These are phyloP conservation scores for Diachasma alloeum DNA, from an alignment of 1,140 invertebrate species.

Conservation along the genomic window DNA sequence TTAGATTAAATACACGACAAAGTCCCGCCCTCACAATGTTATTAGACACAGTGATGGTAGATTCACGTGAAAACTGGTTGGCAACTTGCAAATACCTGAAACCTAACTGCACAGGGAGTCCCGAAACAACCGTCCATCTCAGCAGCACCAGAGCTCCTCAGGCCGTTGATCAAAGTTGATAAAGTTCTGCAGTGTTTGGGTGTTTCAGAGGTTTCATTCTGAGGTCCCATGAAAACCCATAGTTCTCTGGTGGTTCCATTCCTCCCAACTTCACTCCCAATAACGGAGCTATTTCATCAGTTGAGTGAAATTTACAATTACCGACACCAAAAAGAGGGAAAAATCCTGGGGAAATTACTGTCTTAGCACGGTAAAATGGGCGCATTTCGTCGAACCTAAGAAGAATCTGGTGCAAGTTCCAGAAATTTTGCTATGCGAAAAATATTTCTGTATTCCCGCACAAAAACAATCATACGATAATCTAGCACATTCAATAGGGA, in stretches of 20 bases:
- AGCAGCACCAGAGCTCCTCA: neutral
- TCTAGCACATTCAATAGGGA: too few relatives aligned
- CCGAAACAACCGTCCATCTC: neutral
- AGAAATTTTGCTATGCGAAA: too few relatives aligned
- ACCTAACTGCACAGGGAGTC: neutral
- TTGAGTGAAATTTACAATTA: neutral
- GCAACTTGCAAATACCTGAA: neutral
- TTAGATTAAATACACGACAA: neutral
- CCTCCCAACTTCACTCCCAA: neutral
- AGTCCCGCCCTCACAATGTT: neutral
- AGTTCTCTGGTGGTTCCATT: neutral
- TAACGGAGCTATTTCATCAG: neutral
- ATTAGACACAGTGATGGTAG: neutral
- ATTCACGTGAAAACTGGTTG: neutral
- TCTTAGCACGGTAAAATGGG: too few relatives aligned
- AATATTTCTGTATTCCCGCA: too few relatives aligned
- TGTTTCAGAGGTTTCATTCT: neutral
- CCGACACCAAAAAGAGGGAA: too few relatives aligned
- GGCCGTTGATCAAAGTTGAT: conserved; percentile 2
- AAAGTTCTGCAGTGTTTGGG: neutral
- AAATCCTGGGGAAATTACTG: too few relatives aligned
- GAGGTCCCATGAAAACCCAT: neutral
- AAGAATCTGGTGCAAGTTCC: too few relatives aligned
- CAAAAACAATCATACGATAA: too few relatives aligned
- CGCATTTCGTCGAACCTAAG: too few relatives aligned